phyloP scores from a whole-genome alignment of 2,797 vertebrate genomes.

The Poeciliopsis turneri region DNA sequence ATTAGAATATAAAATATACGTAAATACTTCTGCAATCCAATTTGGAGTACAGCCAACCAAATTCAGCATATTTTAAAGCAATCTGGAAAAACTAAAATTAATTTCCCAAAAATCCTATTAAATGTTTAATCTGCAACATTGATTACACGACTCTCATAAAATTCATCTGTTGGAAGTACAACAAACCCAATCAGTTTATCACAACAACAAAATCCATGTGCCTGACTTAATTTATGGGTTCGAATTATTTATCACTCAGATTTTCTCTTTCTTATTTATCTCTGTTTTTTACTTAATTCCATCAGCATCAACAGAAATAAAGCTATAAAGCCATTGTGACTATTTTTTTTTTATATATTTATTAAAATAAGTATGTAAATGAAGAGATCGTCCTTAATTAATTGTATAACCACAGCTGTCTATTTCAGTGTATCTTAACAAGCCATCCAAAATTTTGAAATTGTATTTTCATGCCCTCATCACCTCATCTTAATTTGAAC shows the following conservation, averaged over 20 bases:
- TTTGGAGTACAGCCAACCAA: neutral
- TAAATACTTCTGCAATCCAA: neutral
- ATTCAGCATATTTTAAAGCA: neutral
- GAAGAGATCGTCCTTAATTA: neutral
- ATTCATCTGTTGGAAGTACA: conserved; percentile 7
- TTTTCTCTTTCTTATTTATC: neutral
- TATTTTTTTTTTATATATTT: neutral
- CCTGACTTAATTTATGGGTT: conserved; percentile 45
- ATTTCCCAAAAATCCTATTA: conserved; percentile 20
- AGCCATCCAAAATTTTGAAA: neutral
- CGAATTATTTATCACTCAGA: conserved; percentile 41
- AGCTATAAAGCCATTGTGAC: conserved; percentile 44
- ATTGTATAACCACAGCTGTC: neutral
- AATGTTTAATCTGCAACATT: conserved; percentile 13
- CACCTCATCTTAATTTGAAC: neutral
- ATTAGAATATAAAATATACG: neutral
- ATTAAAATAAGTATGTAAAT: neutral
- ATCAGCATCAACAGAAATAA: conserved; percentile 39
- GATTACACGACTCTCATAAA: conserved; percentile 31
- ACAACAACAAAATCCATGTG: conserved; percentile 24
- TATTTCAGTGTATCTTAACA: neutral
- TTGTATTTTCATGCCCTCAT: neutral
- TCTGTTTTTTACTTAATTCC: neutral
- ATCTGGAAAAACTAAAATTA: neutral
- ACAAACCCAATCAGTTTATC: conserved; percentile 36